A percentile compares a stretch with the other conserved stretches of the same genome.
phyloP scores from a whole-genome alignment of 2,888 invertebrate species.

The Dasypolia templi region DNA sequence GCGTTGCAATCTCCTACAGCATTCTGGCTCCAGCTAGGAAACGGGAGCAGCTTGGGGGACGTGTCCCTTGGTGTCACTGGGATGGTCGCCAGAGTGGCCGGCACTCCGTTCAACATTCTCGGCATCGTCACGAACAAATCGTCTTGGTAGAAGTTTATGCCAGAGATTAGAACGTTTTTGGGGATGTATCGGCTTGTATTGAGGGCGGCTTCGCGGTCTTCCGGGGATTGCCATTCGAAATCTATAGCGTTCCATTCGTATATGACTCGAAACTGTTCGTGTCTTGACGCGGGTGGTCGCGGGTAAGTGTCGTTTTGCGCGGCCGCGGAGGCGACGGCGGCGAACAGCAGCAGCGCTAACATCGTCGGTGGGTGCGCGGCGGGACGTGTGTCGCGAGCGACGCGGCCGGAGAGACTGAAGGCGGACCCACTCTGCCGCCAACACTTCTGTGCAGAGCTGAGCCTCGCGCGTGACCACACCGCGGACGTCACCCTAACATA shows the following conservation, averaged over 20 bases:
- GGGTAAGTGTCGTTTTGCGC: constrained; percentile 81
- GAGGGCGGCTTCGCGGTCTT: constrained; percentile 88
- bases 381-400: constrained; percentile 81
- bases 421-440: constrained; percentile 71
- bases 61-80: constrained; percentile 87
- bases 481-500: constrained; percentile 66
- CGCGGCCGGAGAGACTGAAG: constrained; percentile 83
- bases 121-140: constrained; percentile 93
- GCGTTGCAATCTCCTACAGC: constrained; percentile 92
- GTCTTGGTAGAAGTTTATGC: constrained; percentile 92
- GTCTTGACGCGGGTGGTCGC: constrained; percentile 78
- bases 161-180: constrained; percentile 92
- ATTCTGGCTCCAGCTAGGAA: constrained; percentile 93
- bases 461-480: constrained; percentile 76
- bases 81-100: constrained; percentile 91
- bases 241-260: constrained; percentile 94
- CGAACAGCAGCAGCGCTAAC: constrained; percentile 78
- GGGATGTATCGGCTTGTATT: constrained; percentile 91
- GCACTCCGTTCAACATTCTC: constrained; percentile 93
- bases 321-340: constrained; percentile 82
- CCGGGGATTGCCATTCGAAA: constrained; percentile 92
- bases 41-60: constrained; percentile 92
- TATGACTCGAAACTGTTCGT: constrained; percentile 92
- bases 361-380: constrained; percentile 74
- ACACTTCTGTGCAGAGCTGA: constrained; percentile 60